Evolutionary conservation across 2,888 invertebrate genomes (phyloP), one percentile per base, ranked within the genome.

Genomic region (Criorhina ranunculi): DNA sequence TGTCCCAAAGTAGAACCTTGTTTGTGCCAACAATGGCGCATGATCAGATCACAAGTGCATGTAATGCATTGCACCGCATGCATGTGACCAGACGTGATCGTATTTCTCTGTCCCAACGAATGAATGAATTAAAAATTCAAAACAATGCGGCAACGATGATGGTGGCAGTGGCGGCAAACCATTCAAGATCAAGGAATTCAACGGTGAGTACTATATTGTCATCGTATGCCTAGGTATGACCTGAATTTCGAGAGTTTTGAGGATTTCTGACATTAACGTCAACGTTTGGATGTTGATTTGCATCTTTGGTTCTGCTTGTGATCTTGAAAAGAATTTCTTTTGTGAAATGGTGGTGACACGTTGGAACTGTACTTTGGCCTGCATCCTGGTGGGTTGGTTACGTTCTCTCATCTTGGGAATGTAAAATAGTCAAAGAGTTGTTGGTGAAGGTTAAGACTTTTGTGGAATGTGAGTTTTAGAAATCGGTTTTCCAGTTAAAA

Each of bases 81-180:
- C 69, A 78, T 78, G 59, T 59, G 85, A 33, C 59, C 24, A 24
- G 66, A 85, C 85, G 85, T 80, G 85, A 85, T 80, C 53, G 75
- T 80, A 79, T 85, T 80, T 76, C 42, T 11, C 35, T 37, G 46
- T 51, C 66, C n/a, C 44, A 62, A 31, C 46, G 75, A 75, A 69
- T 70, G 70, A 79, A 85, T 70, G 85, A 85, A 85, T 85, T 85
- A 85, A 85, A 24, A 76, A 85, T 85, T 80, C 85, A 80, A 57
- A 85, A 85, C 85, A 80, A 85, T 85, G 57, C 85, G 19, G 40
- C 57, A 79, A 17, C 37, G 44, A 67, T 55, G 44, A 19, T 29
- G 12, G 55, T 15, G 49, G 37, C 29, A 44, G 57, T 31, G 76
- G 44, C 29, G 57, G 77, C 77, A 55, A 69, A 69, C 29, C 33